phyloP scores from a whole-genome alignment of 64 coral and sea anemone genomes.

The Stichodactyla mertensii region DNA sequence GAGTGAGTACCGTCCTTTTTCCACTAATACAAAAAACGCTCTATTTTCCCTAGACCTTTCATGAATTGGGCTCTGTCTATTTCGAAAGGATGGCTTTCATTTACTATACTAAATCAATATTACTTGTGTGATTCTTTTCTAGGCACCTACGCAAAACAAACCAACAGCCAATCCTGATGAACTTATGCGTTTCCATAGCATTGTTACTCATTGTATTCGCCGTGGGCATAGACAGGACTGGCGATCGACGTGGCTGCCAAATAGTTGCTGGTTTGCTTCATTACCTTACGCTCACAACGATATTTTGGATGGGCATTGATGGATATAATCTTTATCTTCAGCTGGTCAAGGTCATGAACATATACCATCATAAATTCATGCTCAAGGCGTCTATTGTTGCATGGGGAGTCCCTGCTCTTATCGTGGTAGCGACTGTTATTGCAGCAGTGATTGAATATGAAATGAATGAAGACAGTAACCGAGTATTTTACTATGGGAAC shows the following conservation, averaged over 20 bases:
- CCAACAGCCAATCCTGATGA: constrained; percentile 88
- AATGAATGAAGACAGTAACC: not conserved
- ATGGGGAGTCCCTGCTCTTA: constrained; percentile 76
- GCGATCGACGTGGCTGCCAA: constrained; percentile 40
- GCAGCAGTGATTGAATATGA: constrained; percentile 14
- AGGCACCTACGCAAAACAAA: constrained; percentile 84
- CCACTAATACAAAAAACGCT: too few species aligned
- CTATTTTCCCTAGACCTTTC: too few species aligned
- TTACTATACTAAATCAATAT: not conserved
- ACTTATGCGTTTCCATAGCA: constrained; percentile 64
- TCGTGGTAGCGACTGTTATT: constrained; percentile 49
- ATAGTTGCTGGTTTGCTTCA: constrained; percentile 61
- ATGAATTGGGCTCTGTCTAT: too few species aligned
- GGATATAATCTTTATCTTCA: constrained; percentile 80
- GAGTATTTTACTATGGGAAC: constrained; percentile 50
- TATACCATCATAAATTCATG: constrained; percentile 64
- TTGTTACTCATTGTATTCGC: constrained; percentile 83
- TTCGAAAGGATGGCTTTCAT: too few species aligned
- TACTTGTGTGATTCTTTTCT: not conserved
- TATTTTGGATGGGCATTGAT: constrained; percentile 88
- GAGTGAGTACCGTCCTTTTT: too few species aligned
- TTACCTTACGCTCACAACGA: constrained; percentile 57
- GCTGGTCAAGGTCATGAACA: constrained; percentile 71
- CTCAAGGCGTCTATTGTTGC: constrained; percentile 67
- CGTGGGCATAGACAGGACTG: constrained; percentile 54